phyloP scores from a whole-genome alignment of 2,797 vertebrate genomes.

The Cirrhinus molitorella region DNA sequence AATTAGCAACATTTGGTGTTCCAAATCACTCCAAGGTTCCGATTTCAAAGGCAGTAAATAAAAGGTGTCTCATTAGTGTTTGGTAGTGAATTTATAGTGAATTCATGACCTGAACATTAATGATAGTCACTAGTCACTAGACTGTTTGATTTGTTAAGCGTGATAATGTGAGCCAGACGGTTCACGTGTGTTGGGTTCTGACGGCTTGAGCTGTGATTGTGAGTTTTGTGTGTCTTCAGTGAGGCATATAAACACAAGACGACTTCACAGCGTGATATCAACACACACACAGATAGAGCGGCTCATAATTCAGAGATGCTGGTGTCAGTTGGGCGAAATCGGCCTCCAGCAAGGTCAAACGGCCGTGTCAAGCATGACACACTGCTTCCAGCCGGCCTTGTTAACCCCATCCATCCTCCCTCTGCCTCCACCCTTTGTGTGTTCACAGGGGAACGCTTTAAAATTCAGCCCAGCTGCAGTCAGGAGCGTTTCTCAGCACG shows the following conservation, averaged over 20 bases:
- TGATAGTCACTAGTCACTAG: neutral
- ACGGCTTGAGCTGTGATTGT: slow-evolving; percentile 24
- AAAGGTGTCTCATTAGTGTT: neutral
- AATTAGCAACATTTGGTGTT: neutral
- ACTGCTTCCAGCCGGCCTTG: slow-evolving; percentile 74
- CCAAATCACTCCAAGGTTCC: neutral
- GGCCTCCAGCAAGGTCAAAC: slow-evolving; percentile 79
- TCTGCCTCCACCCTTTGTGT: slow-evolving; percentile 11
- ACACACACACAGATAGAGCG: slow-evolving; percentile 18
- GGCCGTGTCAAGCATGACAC: slow-evolving; percentile 79
- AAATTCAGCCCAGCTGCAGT: slow-evolving; percentile 21
- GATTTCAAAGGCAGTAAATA: neutral
- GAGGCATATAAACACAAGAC: slow-evolving; percentile 42
- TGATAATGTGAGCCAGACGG: neutral
- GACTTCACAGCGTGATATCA: slow-evolving; percentile 16
- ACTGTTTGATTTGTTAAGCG: neutral
- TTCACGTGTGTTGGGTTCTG: neutral
- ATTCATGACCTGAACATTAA: neutral
- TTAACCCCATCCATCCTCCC: slow-evolving; percentile 56
- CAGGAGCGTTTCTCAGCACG: slow-evolving; percentile 10
- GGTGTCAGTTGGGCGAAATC: slow-evolving; percentile 28
- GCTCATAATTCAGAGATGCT: slow-evolving; percentile 48
- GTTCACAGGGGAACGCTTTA: slow-evolving; percentile 13
- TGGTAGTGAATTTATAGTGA: neutral
- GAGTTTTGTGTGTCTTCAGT: slow-evolving; percentile 34